Conservation (phyloP, 1,140 invertebrate genomes). For the Sycophila sp. region DNA sequence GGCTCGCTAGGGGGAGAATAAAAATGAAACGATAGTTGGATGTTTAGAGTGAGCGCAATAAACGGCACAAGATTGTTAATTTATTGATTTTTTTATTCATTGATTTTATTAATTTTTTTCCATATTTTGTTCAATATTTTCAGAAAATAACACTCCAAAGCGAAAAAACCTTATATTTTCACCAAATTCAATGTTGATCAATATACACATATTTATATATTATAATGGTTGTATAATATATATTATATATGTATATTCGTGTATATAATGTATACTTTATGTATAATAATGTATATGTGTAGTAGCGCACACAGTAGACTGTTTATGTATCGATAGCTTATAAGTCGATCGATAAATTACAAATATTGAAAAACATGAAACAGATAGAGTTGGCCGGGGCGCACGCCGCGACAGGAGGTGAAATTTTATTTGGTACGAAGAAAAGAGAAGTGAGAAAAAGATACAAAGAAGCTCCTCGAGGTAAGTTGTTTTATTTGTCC, state of each 20-base stretch:
- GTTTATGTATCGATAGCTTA: slow-evolving; percentile 66
- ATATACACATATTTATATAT: slow-evolving; percentile 60
- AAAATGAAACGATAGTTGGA: no score
- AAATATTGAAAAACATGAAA: slow-evolving; percentile 69
- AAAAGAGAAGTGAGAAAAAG: slow-evolving; percentile 45
- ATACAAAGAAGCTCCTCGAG: no score
- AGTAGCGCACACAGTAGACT: slow-evolving; percentile 67
- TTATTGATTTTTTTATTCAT: slow-evolving; percentile 61
- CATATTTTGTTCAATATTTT: slow-evolving; percentile 69
- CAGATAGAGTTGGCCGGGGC: slow-evolving; percentile 54
- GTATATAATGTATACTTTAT: slow-evolving; percentile 65
- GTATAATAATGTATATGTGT: slow-evolving; percentile 66
- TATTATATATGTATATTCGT: slow-evolving; percentile 64
- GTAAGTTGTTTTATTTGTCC: neutral
- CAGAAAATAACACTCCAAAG: slow-evolving; percentile 70
- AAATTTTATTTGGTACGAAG: no score
- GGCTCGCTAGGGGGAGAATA: no score
- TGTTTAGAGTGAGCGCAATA: no score
- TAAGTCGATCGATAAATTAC: slow-evolving; percentile 68
- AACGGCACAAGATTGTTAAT: no score
- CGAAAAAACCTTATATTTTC: slow-evolving; percentile 67
- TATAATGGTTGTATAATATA: slow-evolving; percentile 56
- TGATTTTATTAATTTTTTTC: slow-evolving; percentile 68
- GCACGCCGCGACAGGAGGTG: no score
- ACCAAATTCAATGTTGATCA: slow-evolving; percentile 65